A percentile compares a stretch with the other conserved stretches of the same genome.
These are phyloP conservation scores for Emydura subglobosa DNA, from an alignment of 2,113 vertebrate species.

Conservation along the genomic window DNA sequence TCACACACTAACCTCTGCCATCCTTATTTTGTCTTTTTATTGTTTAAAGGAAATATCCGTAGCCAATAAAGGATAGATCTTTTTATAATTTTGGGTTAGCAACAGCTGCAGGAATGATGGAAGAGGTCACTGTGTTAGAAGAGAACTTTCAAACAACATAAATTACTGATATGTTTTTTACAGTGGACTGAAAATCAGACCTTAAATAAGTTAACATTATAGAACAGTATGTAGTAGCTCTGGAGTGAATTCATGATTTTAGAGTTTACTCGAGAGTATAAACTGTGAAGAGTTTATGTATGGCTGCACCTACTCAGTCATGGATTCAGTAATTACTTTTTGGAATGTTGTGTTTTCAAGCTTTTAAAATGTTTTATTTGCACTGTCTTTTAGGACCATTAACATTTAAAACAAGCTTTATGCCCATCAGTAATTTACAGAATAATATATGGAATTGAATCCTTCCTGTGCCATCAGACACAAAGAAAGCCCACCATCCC, in stretches of 20 bases:
- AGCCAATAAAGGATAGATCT: constrained; percentile 39
- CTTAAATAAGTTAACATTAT: neutral
- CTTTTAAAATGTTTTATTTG: neutral
- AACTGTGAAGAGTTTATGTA: constrained; percentile 21
- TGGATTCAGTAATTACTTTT: constrained; percentile 34
- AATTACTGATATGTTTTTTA: neutral
- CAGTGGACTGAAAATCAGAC: neutral
- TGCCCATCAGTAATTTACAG: neutral
- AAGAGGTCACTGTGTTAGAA: neutral
- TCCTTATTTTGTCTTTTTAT: constrained; percentile 31
- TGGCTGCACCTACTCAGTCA: constrained; percentile 14
- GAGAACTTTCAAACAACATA: neutral
- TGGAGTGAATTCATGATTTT: constrained; percentile 38
- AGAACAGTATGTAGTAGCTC: neutral
- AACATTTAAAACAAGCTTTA: neutral
- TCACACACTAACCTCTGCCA: neutral
- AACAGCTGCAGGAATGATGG: neutral
- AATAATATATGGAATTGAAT: neutral
- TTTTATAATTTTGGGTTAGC: neutral
- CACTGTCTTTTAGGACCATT: neutral
- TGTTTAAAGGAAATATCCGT: constrained; percentile 45
- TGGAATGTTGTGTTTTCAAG: constrained; percentile 12
- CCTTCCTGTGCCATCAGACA: no score
- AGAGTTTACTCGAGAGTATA: constrained; percentile 19
- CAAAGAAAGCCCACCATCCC: no score